Conservation (phyloP, 1,140 invertebrate genomes). For the Spodoptera litura region DNA sequence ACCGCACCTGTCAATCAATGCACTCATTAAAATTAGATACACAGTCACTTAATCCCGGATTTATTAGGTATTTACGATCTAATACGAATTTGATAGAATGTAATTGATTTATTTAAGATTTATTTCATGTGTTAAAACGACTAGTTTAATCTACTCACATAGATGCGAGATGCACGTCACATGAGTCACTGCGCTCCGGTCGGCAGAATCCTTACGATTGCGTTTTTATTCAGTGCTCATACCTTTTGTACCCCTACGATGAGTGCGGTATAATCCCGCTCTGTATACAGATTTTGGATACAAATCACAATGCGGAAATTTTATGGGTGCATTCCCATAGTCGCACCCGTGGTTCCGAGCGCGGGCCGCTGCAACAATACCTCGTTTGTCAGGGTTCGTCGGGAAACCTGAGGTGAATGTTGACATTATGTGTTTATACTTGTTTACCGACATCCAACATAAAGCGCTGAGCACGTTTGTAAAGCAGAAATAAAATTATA, state of each 20-base stretch:
- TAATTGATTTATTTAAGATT: not conserved
- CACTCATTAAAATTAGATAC: slow-evolving; percentile 7
- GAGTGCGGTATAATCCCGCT: slow-evolving; percentile 52
- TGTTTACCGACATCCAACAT: slow-evolving; percentile 49
- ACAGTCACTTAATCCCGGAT: not conserved
- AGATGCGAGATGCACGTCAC: slow-evolving; percentile 34
- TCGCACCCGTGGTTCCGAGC: slow-evolving; percentile 59
- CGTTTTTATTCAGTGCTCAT: slow-evolving; percentile 33
- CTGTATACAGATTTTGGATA: slow-evolving; percentile 59
- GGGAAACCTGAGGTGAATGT: slow-evolving; percentile 60
- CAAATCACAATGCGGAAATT: slow-evolving; percentile 72
- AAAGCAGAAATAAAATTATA: slow-evolving; percentile 50
- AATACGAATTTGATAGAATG: not conserved
- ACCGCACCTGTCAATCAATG: slow-evolving; percentile 16
- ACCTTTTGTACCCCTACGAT: slow-evolving; percentile 60
- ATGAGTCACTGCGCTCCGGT: slow-evolving; percentile 43
- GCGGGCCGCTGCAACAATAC: slow-evolving; percentile 67
- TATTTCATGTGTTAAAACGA: not conserved
- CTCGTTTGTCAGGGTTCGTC: slow-evolving; percentile 77
- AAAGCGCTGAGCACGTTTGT: slow-evolving; percentile 44
- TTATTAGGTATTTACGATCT: too few relatives aligned
- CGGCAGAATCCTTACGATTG: slow-evolving; percentile 51
- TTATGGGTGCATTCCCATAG: slow-evolving; percentile 72
- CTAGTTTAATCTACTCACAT: slow-evolving; percentile 37
- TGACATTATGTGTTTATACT: slow-evolving; percentile 56